These are phyloP conservation scores for Haliclystus octoradiatus DNA, from an alignment of 30 jellyfish, hydroid and myxozoan species.

Conservation along the genomic window DNA sequence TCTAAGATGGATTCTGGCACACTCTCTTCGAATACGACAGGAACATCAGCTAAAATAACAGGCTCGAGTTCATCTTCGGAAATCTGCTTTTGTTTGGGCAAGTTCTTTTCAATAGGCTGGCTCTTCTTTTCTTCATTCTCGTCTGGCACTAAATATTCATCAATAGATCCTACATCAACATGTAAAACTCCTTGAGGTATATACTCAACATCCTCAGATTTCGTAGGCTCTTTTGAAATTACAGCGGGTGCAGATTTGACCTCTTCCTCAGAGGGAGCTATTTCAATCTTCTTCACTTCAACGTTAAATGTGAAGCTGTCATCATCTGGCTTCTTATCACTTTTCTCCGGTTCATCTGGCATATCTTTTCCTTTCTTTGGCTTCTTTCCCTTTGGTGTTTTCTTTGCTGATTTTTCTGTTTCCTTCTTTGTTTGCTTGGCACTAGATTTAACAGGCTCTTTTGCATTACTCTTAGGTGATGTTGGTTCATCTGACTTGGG, in stretches of 20 bases:
- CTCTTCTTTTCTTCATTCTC: slow-evolving; percentile 34
- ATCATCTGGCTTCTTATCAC: neutral
- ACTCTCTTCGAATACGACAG: neutral
- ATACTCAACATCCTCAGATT: too few relatives aligned
- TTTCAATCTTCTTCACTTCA: slow-evolving; percentile 15
- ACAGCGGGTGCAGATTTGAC: slow-evolving; percentile 34
- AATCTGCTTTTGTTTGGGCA: slow-evolving; percentile 22
- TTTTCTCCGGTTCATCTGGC: neutral
- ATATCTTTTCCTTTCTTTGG: slow-evolving; percentile 6
- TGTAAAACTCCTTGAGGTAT: too few relatives aligned
- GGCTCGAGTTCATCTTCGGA: slow-evolving; percentile 16
- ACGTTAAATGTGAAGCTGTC: neutral
- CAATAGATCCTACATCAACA: slow-evolving; percentile 5
- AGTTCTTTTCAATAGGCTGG: slow-evolving; percentile 9
- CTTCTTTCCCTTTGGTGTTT: neutral
- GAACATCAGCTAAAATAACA: slow-evolving; percentile 2
- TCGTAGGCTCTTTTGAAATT: too few relatives aligned
- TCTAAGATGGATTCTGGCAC: slow-evolving; percentile 1
- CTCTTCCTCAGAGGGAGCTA: slow-evolving; percentile 21
- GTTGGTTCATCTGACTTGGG: neutral
- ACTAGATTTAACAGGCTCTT: neutral
- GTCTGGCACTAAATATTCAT: slow-evolving; percentile 1
- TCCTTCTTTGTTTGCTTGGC: slow-evolving; percentile 1
- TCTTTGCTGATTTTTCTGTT: slow-evolving; percentile 11
- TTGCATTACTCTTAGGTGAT: neutral